Evolutionary conservation across 1,140 invertebrate species (phyloP), one percentile per base, ranked within the genome.

Genomic region (Megathymus violae): DNA sequence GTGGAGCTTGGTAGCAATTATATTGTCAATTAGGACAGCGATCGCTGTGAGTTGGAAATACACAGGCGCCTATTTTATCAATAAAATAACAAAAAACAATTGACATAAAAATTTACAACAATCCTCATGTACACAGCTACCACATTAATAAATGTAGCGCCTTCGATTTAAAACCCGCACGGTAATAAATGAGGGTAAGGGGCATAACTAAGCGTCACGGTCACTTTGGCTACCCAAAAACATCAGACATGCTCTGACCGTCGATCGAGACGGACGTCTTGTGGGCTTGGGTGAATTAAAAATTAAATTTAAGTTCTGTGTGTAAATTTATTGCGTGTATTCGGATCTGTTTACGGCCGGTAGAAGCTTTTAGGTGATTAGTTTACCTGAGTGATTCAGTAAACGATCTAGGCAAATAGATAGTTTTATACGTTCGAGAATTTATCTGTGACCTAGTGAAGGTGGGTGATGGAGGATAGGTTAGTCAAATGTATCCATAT

Each of bases 181-280:
- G 36, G 41, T 59, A 78, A 87, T 73, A 85, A 87, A 89, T 89
- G 84, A 83, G 77, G 86, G 86, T 89, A 85, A 64, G 71, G 68
- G 38, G 62, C 67, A 78, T 87, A 89, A 89, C 69, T 85, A 85
- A 89, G 75, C 77, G 70, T 62, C 54, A 78, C 60, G 84, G 82
- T 87, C 78, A 25, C 60, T 63, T 43, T 34, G 50, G 38, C 54
- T 64, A 43, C 76, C 78, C 59, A 65, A 78, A 73, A 62, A 54
- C 67, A 78, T 78, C 69, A 74, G 60, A 75, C 59, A 65, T 27
- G 52, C 69, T 65, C 72, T 71, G 76, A 79, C 69, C 69, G 67
- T 67, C 65, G 66, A 62, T 46, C 51, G 22, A 50, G 64, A 62
- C 62, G 69, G 75, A 72, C 63, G 46, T 58, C 54, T 58, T 68